Evolutionary conservation across 1,140 invertebrate species (phyloP), one percentile per base, ranked within the genome.

Genomic region (Spodoptera litura): DNA sequence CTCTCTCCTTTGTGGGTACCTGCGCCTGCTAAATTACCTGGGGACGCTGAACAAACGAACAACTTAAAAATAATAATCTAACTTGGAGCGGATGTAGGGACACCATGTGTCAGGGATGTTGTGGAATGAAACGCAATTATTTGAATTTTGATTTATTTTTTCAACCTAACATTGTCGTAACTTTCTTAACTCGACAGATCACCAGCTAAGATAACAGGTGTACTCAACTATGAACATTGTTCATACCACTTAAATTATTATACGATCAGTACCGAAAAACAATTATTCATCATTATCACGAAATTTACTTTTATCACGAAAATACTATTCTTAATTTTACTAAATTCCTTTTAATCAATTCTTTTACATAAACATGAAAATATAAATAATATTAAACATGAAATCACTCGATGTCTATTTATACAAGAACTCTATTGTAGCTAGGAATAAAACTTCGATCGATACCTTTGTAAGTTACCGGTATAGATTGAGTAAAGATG

Each of bases 81-180:
- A 75, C 68, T 72, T 72, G 31, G 31, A 27, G 35, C 68, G 25
- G 68, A 35, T 31, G 66, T 53, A 70, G 31, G 31, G 68, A 56
- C 2, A 25, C 13, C 38, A 49, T 52, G 64, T 68, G 25, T 27
- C 64, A 20, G 38, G 44, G 11, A 20, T 68, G n/a, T 11, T 9
- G 49, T 13, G 31, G 75, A 93, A 85, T 90, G 78, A 94, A 91
- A 92, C 79, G 81, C 83, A 88, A 70, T 49, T 64, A 89, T 89
- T 83, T 77, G 82, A 85, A 88, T 93, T 92, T 89, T 87, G 80
- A 89, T 94, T 93, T 94, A 93, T 85, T 93, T 92, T 91, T 93
- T 94, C 91, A 94, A 94, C 89, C 92, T 94, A 94, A 94, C 92
- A 94, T 89, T 88, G 84, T 91, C 84, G 85, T 91, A 93, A 90